phyloP scores from a whole-genome alignment of 1,140 invertebrate species.

The Neodiprion pinetum region DNA sequence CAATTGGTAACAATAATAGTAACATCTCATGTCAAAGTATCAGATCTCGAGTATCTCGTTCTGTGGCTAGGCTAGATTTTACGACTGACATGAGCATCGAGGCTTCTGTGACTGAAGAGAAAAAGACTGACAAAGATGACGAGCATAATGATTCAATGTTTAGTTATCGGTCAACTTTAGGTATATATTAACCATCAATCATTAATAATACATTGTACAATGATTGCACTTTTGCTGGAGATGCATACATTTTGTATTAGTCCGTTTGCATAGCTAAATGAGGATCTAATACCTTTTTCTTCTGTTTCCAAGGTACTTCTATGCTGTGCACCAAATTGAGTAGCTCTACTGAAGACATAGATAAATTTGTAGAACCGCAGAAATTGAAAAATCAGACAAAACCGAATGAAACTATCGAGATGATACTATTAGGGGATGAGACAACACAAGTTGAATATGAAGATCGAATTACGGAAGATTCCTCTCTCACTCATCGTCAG shows the following conservation, averaged over 20 bases:
- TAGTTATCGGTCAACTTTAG: neutral
- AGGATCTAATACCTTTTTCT: neutral
- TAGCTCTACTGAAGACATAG: constrained; percentile 5
- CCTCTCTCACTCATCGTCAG: neutral
- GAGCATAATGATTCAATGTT: constrained; percentile 19
- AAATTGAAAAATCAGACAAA: constrained; percentile 11
- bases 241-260: no score
- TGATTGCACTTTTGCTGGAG: no score
- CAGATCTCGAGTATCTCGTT: constrained; percentile 35
- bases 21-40: constrained; percentile 47
- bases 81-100: constrained; percentile 50
- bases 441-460: constrained; percentile 23
- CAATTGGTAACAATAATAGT: constrained; percentile 39
- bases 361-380: constrained; percentile 5
- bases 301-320: constrained; percentile 20
- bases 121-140: constrained; percentile 8
- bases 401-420: constrained; percentile 22
- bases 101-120: constrained; percentile 16
- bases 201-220: no score
- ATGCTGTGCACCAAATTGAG: neutral
- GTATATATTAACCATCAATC: neutral
- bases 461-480: neutral
- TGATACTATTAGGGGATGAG: constrained; percentile 24
- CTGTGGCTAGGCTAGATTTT: constrained; percentile 44
- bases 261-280: no score